These are phyloP conservation scores for Ostrea edulis DNA, from an alignment of 1,140 invertebrate genomes.

Conservation along the genomic window DNA sequence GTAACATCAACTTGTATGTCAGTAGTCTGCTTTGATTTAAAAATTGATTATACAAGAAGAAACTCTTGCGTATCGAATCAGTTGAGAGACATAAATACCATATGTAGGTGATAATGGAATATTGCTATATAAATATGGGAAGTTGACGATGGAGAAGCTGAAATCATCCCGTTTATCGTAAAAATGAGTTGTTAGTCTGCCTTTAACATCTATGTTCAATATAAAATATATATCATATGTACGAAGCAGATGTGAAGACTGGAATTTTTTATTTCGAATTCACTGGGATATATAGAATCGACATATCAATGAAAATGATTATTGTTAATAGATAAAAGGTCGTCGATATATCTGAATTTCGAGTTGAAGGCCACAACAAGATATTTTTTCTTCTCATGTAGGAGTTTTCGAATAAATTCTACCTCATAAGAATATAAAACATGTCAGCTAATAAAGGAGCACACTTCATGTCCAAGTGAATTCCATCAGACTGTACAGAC, in stretches of 20 bases:
- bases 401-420: too few relatives aligned
- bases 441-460: too few relatives aligned
- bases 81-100: not conserved
- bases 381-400: too few relatives aligned
- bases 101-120: not conserved
- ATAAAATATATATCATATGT: not conserved
- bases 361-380: too few relatives aligned
- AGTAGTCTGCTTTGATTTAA: not conserved
- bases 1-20: not conserved
- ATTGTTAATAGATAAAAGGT: too few relatives aligned
- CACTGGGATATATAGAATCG: too few relatives aligned
- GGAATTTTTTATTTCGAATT: not conserved
- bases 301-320: too few relatives aligned
- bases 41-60: not conserved
- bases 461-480: too few relatives aligned
- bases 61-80: not conserved
- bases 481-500: too few relatives aligned
- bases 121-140: not conserved
- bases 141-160: not conserved
- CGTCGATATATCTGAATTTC: too few relatives aligned
- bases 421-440: too few relatives aligned
- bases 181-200: not conserved
- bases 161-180: not conserved
- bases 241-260: not conserved
- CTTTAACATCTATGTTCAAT: not conserved